Evolutionary conservation across 2,888 invertebrate species (phyloP).

Genomic region (Erebia ligea): DNA sequence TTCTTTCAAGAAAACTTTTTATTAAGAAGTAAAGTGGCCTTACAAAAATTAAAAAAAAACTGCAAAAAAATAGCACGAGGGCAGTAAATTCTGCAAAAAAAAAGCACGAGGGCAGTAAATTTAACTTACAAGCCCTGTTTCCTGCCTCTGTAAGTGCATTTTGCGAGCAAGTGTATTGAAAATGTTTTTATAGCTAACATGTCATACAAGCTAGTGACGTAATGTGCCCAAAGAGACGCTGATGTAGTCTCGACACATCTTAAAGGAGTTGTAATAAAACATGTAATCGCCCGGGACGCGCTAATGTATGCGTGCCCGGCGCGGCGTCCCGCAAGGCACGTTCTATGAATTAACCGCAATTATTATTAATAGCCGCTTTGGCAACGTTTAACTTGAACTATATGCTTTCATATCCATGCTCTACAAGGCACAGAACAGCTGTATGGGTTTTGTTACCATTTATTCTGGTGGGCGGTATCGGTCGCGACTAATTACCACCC

Average conservation of each 20-base stretch:
- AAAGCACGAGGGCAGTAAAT: too few relatives aligned
- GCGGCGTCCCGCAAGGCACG: conserved; percentile 39
- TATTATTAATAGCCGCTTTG: conserved; percentile 39
- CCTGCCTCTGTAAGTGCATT: too few relatives aligned
- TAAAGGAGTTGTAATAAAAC: conserved; percentile 43
- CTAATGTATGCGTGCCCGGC: conserved; percentile 42
- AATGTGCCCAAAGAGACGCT: conserved; percentile 4
- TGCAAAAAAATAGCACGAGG: too few relatives aligned
- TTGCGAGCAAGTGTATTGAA: too few relatives aligned
- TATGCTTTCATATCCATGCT: neutral
- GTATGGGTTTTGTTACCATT: too few relatives aligned
- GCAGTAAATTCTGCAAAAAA: too few relatives aligned
- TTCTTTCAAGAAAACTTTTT: too few relatives aligned
- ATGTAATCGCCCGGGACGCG: conserved; percentile 37
- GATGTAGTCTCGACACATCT: conserved; percentile 41
- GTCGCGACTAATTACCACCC: too few relatives aligned
- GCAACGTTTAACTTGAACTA: neutral
- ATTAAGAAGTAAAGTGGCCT: too few relatives aligned
- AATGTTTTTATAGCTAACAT: neutral
- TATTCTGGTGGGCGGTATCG: too few relatives aligned
- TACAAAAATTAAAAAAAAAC: too few relatives aligned
- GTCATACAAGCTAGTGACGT: neutral
- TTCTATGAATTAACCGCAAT: conserved; percentile 36
- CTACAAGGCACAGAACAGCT: neutral
- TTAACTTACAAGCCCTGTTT: too few relatives aligned